These are phyloP conservation scores for Habroteleia sp. DNA, from an alignment of 2,888 invertebrate species.

Conservation along the genomic window DNA sequence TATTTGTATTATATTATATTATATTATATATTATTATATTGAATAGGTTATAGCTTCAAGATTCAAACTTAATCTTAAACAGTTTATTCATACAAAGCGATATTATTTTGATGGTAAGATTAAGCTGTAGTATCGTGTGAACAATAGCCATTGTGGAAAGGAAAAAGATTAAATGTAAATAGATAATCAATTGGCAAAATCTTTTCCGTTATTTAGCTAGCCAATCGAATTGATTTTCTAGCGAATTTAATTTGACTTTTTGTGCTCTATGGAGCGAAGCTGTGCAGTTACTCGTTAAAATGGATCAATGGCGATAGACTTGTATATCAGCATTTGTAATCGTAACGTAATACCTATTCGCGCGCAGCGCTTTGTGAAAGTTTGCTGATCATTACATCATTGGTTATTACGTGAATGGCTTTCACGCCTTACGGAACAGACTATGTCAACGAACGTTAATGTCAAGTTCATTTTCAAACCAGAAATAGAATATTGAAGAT, in stretches of 20 bases:
- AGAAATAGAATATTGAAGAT: constrained; percentile 2
- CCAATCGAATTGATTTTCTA: constrained; percentile 70
- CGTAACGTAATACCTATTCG: constrained; percentile 60
- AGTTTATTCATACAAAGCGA: too few relatives aligned
- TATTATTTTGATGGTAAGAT: too few relatives aligned
- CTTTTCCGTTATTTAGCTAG: constrained; percentile 71
- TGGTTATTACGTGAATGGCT: constrained; percentile 59
- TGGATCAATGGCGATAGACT: constrained; percentile 52
- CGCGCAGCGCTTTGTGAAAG: constrained; percentile 58
- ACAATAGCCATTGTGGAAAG: constrained; percentile 22
- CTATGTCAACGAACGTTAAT: constrained; percentile 62
- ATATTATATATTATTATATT: too few relatives aligned
- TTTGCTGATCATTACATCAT: constrained; percentile 62
- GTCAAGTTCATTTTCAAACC: constrained; percentile 59
- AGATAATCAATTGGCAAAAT: constrained; percentile 76
- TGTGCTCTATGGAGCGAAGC: constrained; percentile 64
- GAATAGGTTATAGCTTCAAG: too few relatives aligned
- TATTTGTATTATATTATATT: too few relatives aligned
- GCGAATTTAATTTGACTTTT: constrained; percentile 57
- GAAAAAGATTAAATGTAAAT: constrained; percentile 44
- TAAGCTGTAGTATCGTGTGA: constrained; percentile 54
- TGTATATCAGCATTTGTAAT: constrained; percentile 51
- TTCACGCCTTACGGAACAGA: constrained; percentile 55
- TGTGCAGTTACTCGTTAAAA: constrained; percentile 58
- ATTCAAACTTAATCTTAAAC: too few relatives aligned